Percentiles rank a stretch among this genome's conserved stretches.
These are phyloP conservation scores for Silurus meridionalis DNA, from an alignment of 2,113 vertebrate genomes.

Conservation along the genomic window DNA sequence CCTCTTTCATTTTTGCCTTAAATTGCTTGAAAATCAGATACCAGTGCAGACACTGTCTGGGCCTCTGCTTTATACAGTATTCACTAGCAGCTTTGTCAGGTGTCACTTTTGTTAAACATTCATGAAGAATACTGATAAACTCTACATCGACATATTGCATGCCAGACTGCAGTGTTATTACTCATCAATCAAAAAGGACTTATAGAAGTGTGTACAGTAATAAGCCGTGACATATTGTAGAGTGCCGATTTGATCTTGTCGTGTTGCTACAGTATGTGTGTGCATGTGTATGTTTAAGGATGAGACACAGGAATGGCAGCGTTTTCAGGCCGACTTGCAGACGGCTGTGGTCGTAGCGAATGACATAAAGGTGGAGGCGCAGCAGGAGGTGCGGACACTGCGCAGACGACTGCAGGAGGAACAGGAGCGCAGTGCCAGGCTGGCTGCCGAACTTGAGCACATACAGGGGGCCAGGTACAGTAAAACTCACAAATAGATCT, in stretches of 20 bases:
- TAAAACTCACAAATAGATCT: conserved; percentile 40
- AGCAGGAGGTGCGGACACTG: conserved; percentile 89
- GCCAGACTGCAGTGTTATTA: neutral
- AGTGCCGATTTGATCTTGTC: neutral
- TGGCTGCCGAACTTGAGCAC: conserved; percentile 86
- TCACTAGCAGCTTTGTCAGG: neutral
- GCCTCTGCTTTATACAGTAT: neutral
- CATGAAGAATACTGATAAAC: neutral
- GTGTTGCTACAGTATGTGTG: neutral
- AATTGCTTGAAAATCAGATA: neutral
- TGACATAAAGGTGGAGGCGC: conserved; percentile 96
- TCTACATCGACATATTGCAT: neutral
- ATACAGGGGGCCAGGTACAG: conserved; percentile 83
- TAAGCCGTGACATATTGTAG: neutral
- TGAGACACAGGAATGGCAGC: conserved; percentile 90
- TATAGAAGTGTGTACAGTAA: no score
- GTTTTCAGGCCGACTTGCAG: conserved; percentile 97
- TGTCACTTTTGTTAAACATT: neutral
- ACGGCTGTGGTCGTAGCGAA: conserved; percentile 97
- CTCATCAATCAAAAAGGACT: neutral
- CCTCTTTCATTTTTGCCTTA: neutral
- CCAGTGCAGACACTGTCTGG: neutral
- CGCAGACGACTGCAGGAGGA: conserved; percentile 89
- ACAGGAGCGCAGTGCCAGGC: conserved; percentile 81
- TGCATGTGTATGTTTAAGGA: conserved; percentile 72